phyloP scores from a whole-genome alignment of 2,113 vertebrate genomes.

The Brachyistius frenatus region DNA sequence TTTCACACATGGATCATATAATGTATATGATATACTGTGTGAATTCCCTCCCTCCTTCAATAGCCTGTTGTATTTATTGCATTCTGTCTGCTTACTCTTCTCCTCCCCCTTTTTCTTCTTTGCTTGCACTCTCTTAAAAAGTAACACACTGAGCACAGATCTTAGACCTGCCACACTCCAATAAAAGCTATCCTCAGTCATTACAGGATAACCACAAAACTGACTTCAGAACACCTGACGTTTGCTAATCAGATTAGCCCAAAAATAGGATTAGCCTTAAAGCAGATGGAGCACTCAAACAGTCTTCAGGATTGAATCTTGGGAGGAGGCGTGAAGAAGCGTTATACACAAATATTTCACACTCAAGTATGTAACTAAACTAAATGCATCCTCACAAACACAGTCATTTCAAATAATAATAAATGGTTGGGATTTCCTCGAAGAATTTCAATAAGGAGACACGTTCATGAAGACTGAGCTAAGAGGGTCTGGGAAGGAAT shows the following conservation, averaged over 20 bases:
- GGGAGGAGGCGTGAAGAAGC: slow-evolving; percentile 1
- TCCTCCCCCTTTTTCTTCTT: background rate
- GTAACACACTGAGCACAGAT: slow-evolving; percentile 13
- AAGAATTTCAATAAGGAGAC: background rate
- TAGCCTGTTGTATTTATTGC: background rate
- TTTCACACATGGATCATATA: too few relatives aligned
- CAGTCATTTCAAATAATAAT: background rate
- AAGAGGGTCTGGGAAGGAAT: background rate
- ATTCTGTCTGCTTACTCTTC: background rate
- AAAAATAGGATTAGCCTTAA: slow-evolving; percentile 61
- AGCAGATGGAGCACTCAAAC: slow-evolving; percentile 67
- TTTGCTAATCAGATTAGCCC: slow-evolving; percentile 72
- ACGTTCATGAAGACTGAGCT: background rate
- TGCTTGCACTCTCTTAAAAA: background rate
- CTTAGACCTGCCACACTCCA: slow-evolving; percentile 14
- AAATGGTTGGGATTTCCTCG: background rate
- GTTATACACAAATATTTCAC: background rate
- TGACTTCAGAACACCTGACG: slow-evolving; percentile 42
- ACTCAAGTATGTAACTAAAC: background rate
- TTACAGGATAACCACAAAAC: slow-evolving; percentile 5
- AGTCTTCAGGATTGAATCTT: background rate
- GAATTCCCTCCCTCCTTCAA: background rate
- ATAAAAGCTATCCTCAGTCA: background rate
- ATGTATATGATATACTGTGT: too few relatives aligned
- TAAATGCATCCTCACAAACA: background rate